Conservation (phyloP, 1,140 invertebrate species). For the Nixonia krombeini region DNA sequence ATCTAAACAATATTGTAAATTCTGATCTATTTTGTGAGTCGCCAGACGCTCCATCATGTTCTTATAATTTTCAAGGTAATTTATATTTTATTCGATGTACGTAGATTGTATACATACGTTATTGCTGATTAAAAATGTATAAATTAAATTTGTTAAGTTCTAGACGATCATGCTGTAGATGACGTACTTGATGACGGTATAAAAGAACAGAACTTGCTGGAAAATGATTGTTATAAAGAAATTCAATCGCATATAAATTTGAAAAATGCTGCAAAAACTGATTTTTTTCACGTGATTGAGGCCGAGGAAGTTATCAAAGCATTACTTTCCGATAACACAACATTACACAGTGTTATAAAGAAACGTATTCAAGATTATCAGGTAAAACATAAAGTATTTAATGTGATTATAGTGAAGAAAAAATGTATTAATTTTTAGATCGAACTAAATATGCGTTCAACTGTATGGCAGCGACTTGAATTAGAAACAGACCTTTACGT, state of each 20-base stretch:
- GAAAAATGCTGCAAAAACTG: slow-evolving; percentile 46
- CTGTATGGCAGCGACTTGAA: slow-evolving; percentile 78
- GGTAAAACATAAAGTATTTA: slow-evolving; percentile 35
- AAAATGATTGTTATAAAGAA: slow-evolving; percentile 68
- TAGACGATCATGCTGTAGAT: slow-evolving; percentile 69
- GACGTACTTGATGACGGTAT: slow-evolving; percentile 70
- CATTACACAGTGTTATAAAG: slow-evolving; percentile 71
- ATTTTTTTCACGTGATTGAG: slow-evolving; percentile 44
- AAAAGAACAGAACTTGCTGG: slow-evolving; percentile 62
- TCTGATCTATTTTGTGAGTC: slow-evolving; percentile 62
- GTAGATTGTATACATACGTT: no score
- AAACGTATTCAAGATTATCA: slow-evolving; percentile 62
- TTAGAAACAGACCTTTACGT: slow-evolving; percentile 77
- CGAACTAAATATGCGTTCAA: slow-evolving; percentile 78
- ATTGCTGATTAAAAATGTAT: no score
- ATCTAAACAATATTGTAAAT: slow-evolving; percentile 53
- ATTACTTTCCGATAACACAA: slow-evolving; percentile 71
- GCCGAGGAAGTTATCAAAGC: slow-evolving; percentile 69
- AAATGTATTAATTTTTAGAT: slow-evolving; percentile 59
- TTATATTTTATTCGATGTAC: background rate
- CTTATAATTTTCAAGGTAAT: slow-evolving; percentile 63
- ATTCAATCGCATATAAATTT: slow-evolving; percentile 62
- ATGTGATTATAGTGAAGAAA: no score
- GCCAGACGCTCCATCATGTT: slow-evolving; percentile 67
- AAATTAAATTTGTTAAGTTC: slow-evolving; percentile 50